Base-by-base conservation (phyloP, 2,797 vertebrate species). In the Catostomus latipinnis region DNA sequence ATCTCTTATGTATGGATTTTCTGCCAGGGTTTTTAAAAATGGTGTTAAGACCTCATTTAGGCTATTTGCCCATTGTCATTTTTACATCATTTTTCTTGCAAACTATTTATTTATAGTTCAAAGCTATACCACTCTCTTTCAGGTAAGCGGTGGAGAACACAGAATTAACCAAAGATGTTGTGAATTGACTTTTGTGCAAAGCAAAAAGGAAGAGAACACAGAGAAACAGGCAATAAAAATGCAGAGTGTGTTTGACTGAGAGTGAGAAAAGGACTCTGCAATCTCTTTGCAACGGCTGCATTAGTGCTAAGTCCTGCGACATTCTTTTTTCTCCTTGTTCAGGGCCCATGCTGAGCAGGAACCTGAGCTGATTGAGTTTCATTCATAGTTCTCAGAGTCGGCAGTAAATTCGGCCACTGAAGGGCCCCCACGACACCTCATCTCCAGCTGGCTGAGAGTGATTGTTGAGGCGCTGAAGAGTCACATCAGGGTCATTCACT, bases 311-410 rank as follows among this genome's bases (percentile, higher is more conserved):
- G 87, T 93, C 91, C 90, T 88, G 91, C 88, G 90, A 85, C 87
- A 86, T 86, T 91, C 91, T 92, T 92, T 92, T 92, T 93, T 92
- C 90, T 92, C 88, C 86, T 73, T 88, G 90, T 92, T 89, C 88
- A 89, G 91, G 91, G 91, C 92, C 80, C 93, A 94, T 90, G 94
- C 93, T 94, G 94, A 89, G 93, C 92, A 93, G 93, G 94, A 95
- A 95, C 94, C 93, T 92, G 89, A 93, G 93, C 92, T 94, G 94
- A 94, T 94, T 94, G 93, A 91, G 92, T 94, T 95, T 94, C 93
- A 95, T 94, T 95, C 91, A 94, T 90, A 83, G 88, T 91, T 91
- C 92, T 93, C 91, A 91, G 92, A 93, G 91, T 91, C 90, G 90
- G 91, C 92, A 92, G 93, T 94, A 93, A 94, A 94, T 93, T 73